Evolutionary conservation across 2,888 invertebrate species (phyloP), one percentile per base, ranked within the genome.

Genomic region (Sycophila texana): DNA sequence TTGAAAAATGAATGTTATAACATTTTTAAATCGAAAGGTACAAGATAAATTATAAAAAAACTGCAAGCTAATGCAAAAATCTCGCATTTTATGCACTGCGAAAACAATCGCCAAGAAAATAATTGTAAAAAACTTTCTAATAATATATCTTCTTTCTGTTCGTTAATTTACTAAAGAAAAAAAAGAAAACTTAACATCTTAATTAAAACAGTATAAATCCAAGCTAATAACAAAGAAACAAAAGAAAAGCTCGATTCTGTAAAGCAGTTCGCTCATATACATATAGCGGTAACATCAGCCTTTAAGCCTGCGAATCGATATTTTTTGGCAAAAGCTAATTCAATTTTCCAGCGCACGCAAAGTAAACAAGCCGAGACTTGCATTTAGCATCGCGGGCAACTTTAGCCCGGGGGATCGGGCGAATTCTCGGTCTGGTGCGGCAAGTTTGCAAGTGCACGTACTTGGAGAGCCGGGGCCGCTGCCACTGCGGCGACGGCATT

Each of bases 361-460:
- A 30, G 30, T n/a, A 4, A n/a, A 26, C 53, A 53, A 14, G 53
- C 53, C 13, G 51, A 61, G 61, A 26, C 61, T 26, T 30, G 49
- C 49, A 72, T 66, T 65, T 30, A 71, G 57, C 71, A 71, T 66
- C 22, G 39, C 39, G 55, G 13, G 20, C 14, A 3, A 14, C 13
- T 3, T 4, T 0, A n/a, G 10, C 18, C 61, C 22, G 26, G 16
- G 49, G 30, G 77, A 67, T 63, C 10, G 78, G 39, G 39, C 49
- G 70, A 79, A 79, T 79, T 79, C 70, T 65, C 63, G 58, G 22
- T 47, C 68, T 66, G 57, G 30, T 67, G 14, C 16, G 66, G 16
- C 75, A 72, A 71, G 68, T 79, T 75, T 74, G 66, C n/a, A 74
- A 75, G 79, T 74, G 49, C 74, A 58, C 65, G 65, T 70, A 57